Conservation (phyloP, 2,113 vertebrate species). For the Vulpes vulpes region DNA sequence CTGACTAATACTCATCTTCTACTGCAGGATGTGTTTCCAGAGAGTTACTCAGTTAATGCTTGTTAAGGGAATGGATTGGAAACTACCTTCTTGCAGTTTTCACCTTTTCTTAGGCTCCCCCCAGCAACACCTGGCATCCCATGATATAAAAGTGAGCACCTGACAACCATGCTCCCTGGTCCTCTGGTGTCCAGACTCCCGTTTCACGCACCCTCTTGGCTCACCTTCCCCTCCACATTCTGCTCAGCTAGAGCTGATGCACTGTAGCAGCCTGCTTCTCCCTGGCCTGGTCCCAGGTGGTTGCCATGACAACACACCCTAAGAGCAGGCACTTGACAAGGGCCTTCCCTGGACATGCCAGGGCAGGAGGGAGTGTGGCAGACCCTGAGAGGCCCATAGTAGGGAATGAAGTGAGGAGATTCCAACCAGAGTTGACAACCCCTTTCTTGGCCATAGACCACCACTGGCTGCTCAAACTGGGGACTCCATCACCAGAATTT, state of each 20-base stretch:
- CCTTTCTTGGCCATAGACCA: not conserved
- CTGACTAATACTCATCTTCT: not conserved
- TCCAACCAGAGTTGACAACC: not conserved
- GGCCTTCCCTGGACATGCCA: constrained; percentile 28
- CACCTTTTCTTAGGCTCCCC: not conserved
- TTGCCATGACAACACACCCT: constrained; percentile 69
- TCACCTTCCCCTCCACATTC: not conserved
- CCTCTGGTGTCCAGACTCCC: not conserved
- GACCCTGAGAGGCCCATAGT: not conserved
- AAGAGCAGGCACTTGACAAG: not conserved
- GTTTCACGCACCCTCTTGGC: not conserved
- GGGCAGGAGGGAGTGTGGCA: not conserved
- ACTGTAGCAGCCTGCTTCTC: constrained; percentile 46
- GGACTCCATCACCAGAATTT: not conserved
- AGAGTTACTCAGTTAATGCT: not conserved
- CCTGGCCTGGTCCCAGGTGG: constrained; percentile 58
- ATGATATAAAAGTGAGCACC: not conserved
- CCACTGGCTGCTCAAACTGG: not conserved
- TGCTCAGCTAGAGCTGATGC: constrained; percentile 14
- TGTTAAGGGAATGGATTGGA: not conserved
- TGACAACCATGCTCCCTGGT: not conserved
- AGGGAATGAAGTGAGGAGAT: not conserved
- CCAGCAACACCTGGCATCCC: not conserved
- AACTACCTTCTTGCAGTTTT: not conserved
- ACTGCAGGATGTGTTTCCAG: not conserved